Base-by-base conservation (phyloP, 2,888 invertebrate genomes). In the Apamea monoglypha region DNA sequence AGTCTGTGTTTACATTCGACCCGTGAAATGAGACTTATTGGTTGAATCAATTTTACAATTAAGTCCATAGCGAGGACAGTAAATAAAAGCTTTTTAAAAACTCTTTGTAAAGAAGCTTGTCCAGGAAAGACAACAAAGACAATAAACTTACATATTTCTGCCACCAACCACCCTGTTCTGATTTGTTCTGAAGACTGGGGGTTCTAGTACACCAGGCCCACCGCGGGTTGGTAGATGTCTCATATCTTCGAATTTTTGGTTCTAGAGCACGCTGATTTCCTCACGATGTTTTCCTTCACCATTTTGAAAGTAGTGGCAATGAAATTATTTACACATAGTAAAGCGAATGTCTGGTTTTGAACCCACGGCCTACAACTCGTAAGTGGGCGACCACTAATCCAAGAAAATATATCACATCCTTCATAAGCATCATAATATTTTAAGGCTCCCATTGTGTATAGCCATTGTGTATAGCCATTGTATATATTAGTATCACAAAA, bases 1-100 rank as follows among this genome's bases (percentile, higher is more conserved):
- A 21, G 72, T 61, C 76, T 47, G 53, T 72, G 40, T 85, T 81
- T 76, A 68, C 40, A 47, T 29, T 80, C 4, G 3, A 53, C 32
- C 44, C 36, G 5, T 47, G 7, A 47, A 72, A 25, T 29, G 18
- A 53, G 2, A 59, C 18, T 6, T 29, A 8, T 78, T 25, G n/a
- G 14, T 67, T 67, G 50, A 44, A 53, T 40, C 40, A 25, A 67
- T 25, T n/a, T 32, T 18, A 50, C 36, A 32, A 75, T 32, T 0
- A 50, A 59, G 6, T 32, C 4, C 2, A 25, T 25, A 63, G 18
- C 10, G 29, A 10, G 2, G 8, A 36, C 25, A 40, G 16, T 44
- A n/a, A 44, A 32, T 53, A 50, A 40, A 40, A 18, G 18, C 0
- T 29, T 40, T n/a, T 50, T 29, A 1, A 10, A 18, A 40, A 50